Conservation (phyloP, 2,113 vertebrate genomes). For the Crotalus helleri region DNA sequence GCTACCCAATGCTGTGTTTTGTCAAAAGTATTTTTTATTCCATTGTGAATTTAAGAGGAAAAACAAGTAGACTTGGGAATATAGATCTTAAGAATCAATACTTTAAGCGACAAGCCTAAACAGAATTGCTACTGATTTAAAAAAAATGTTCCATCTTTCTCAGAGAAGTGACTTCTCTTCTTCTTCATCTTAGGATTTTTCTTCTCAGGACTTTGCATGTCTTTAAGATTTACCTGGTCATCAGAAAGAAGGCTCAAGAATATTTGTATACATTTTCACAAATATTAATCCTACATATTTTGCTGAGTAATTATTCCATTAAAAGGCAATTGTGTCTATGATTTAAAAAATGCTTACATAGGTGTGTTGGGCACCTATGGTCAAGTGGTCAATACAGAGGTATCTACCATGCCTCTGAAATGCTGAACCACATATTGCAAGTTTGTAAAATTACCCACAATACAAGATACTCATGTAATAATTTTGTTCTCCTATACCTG, state of each 20-base stretch:
- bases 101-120: not conserved
- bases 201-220: not conserved
- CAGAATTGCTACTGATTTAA: not conserved
- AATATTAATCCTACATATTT: not conserved
- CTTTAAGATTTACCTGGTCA: not conserved
- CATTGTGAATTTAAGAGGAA: slow-evolving; percentile 8
- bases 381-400: not conserved
- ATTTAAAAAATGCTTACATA: not conserved
- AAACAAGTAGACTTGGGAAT: slow-evolving; percentile 8
- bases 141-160: not conserved
- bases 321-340: not conserved
- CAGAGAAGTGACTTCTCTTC: not conserved
- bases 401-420: not conserved
- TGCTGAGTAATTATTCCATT: not conserved
- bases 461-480: not conserved
- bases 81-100: not conserved
- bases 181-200: not conserved
- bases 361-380: not conserved
- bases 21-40: not conserved
- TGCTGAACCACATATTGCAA: not conserved
- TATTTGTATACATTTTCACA: not conserved
- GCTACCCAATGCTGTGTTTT: slow-evolving; percentile 9
- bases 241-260: not conserved
- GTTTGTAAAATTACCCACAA: not conserved
- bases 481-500: not conserved